Conservation (phyloP, 2,888 invertebrate species). For the Cerceris ruficornis region DNA sequence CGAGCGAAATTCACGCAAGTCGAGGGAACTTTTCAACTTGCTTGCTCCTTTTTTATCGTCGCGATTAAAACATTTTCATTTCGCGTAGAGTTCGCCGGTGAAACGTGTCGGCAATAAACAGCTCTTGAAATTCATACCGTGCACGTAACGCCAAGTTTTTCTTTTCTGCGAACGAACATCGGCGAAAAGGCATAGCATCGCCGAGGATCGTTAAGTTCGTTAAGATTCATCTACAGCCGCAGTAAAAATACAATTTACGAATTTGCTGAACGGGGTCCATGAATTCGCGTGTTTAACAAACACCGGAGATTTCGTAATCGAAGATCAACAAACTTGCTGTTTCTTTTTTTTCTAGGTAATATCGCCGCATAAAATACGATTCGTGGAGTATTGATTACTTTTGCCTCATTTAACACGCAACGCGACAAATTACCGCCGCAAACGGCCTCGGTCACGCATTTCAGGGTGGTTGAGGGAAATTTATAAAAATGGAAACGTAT, state of each 20-base stretch:
- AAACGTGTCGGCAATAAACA: constrained; percentile 8
- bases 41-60: not conserved
- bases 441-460: too few relatives aligned
- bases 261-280: not conserved
- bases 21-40: constrained; percentile 4
- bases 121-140: constrained; percentile 14
- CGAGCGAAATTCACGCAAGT: not conserved
- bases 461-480: too few relatives aligned
- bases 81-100: not conserved
- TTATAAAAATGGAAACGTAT: too few relatives aligned
- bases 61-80: constrained; percentile 38
- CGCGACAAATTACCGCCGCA: too few relatives aligned
- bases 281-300: too few relatives aligned
- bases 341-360: too few relatives aligned
- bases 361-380: too few relatives aligned
- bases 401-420: too few relatives aligned
- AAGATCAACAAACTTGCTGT: too few relatives aligned
- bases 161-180: not conserved
- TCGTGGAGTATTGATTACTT: too few relatives aligned
- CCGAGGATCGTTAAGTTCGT: not conserved
- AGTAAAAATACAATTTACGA: not conserved
- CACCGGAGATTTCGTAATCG: too few relatives aligned
- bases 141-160: constrained; percentile 2
- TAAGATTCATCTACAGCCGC: not conserved
- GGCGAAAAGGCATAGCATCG: not conserved